Evolutionary conservation across 2,113 vertebrate genomes (phyloP), one percentile per base, ranked within the genome.

Genomic region (Gallinago paraguaiae): DNA sequence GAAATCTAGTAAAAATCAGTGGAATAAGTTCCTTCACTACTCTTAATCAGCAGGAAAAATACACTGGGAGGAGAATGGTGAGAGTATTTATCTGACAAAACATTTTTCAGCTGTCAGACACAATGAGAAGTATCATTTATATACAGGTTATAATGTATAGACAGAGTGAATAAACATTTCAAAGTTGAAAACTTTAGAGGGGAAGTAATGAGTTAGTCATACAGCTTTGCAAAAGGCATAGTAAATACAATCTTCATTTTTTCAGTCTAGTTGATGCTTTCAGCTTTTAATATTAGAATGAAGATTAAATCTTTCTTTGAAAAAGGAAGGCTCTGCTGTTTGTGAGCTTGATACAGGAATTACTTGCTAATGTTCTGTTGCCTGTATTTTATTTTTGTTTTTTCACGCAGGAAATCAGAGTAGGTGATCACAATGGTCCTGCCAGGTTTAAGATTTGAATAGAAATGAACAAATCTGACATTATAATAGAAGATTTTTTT

Each of bases 291-390:
- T 94, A 96, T 90, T 92, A 86, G 48, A 57, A 83, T 81, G 56
- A 79, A 97, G 93, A 97, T 97, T 92, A 71, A 63, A 95, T 90
- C 76, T 68, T 90, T 84, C 64, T 86, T 75, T 84, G 56, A 59
- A 84, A 94, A 93, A 93, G 86, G 90, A 92, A 88, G 35, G 48
- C 88, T 88, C 48, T 60, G 25, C 43, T 68, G 48, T 67, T 86
- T 84, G 39, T 68, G 48, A 57, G 45, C 24, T 70, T 4, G 22
- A 91, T 92, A 84, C 10, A 76, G 20, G 53, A 95, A 94, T 93
- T 86, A 86, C 45, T 90, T 86, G 72, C 43, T 93, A 92, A 86
- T 68, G 7, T 82, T 83, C 60, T 86, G 51, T 64, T 88, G 64
- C 30, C 43, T 81, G 24, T 23, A 45, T 92, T 92, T 93, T 93